Conservation (phyloP, 1,140 invertebrate species). For the Drosophila jambulina region DNA sequence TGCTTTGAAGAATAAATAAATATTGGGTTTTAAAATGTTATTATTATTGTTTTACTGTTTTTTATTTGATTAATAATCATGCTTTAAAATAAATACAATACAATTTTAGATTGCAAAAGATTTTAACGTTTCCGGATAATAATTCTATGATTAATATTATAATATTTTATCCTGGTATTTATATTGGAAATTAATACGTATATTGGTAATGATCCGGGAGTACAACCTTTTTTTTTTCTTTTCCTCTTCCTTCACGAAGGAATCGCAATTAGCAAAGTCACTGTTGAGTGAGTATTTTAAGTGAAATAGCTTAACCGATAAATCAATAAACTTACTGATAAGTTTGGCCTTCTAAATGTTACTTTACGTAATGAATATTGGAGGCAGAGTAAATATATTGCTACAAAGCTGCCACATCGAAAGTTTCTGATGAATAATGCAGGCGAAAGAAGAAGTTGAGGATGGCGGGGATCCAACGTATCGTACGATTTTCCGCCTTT, state of each 20-base stretch:
- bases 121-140: no score
- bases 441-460: neutral
- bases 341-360: neutral
- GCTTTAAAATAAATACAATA: no score
- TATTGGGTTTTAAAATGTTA: no score
- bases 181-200: no score
- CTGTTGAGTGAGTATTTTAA: no score
- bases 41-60: neutral
- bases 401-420: neutral
- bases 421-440: constrained; percentile 16
- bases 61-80: neutral
- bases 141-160: no score
- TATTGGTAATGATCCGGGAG: neutral
- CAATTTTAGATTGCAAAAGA: no score
- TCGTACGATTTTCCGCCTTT: constrained; percentile 41
- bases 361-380: neutral
- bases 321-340: neutral
- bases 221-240: neutral
- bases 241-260: neutral
- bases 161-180: no score
- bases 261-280: neutral
- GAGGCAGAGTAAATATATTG: neutral
- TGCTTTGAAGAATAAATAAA: no score
- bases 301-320: constrained; percentile 1
- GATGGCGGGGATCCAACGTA: constrained; percentile 5